Conservation (phyloP, 2,113 vertebrate species). For the Nerophis ophidion region DNA sequence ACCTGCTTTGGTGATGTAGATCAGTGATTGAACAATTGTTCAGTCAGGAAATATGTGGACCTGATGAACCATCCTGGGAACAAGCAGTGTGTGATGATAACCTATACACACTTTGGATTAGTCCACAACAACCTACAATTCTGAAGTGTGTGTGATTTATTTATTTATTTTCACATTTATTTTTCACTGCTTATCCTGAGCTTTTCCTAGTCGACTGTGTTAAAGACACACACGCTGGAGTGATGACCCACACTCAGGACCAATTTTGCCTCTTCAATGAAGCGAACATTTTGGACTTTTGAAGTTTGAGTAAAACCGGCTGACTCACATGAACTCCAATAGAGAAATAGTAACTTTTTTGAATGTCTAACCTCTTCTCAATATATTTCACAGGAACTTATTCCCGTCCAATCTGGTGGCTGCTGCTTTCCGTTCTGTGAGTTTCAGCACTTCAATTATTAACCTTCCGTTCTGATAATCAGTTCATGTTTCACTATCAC, state of each 20-base stretch:
- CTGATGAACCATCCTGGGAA: constrained; percentile 14
- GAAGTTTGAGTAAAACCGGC: no score
- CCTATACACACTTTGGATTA: constrained; percentile 7
- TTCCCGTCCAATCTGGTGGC: constrained; percentile 92
- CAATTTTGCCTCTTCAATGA: neutral
- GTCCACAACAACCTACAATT: neutral
- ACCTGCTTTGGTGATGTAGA: neutral
- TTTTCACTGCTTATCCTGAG: no score
- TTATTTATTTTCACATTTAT: no score
- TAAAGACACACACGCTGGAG: no score
- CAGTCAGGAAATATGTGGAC: constrained; percentile 14
- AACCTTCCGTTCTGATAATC: neutral
- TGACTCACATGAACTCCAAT: no score
- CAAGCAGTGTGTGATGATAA: constrained; percentile 16
- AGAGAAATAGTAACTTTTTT: neutral
- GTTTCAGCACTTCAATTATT: constrained; percentile 34
- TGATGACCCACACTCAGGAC: no score
- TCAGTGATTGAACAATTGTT: constrained; percentile 7
- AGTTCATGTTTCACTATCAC: neutral
- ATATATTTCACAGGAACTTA: constrained; percentile 78
- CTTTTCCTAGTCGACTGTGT: no score
- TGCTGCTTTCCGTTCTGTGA: constrained; percentile 90
- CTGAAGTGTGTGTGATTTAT: no score
- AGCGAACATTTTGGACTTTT: neutral
- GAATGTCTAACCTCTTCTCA: neutral